Percentiles rank a stretch among this genome's conserved stretches.
Conservation (phyloP, 2,888 invertebrate species). For the Catocala sponsa region DNA sequence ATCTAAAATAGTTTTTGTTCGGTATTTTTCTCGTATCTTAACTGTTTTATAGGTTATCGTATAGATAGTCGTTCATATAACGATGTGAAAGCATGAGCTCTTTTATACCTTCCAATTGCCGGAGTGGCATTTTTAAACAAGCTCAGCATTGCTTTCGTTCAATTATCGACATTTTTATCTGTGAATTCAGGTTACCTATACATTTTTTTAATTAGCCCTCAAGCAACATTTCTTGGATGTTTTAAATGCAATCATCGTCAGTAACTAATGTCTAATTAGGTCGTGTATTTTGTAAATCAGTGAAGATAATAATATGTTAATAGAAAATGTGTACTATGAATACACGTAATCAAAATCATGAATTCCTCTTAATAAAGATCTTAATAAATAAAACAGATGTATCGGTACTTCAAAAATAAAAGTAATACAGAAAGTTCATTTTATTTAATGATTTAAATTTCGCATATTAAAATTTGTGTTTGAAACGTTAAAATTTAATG, state of each 20-base stretch:
- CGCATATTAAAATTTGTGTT: too few species aligned
- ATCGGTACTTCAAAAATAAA: too few species aligned
- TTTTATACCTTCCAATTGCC: slow-evolving; percentile 16
- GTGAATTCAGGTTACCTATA: slow-evolving; percentile 34
- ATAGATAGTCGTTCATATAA: slow-evolving; percentile 18
- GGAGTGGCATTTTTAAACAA: slow-evolving; percentile 22
- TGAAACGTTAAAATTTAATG: too few species aligned
- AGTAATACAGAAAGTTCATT: too few species aligned
- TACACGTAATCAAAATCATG: too few species aligned
- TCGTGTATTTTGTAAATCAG: slow-evolving; percentile 14
- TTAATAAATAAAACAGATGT: too few species aligned
- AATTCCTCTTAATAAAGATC: too few species aligned
- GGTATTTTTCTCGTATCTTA: slow-evolving; percentile 20
- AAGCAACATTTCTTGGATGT: slow-evolving; percentile 34
- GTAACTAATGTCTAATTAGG: slow-evolving; percentile 27
- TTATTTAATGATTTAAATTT: too few species aligned
- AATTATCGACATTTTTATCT: slow-evolving; percentile 44
- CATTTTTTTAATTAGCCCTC: slow-evolving; percentile 18
- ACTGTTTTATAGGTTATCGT: slow-evolving; percentile 28
- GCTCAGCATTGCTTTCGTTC: slow-evolving; percentile 26
- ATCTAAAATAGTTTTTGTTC: slow-evolving; percentile 20
- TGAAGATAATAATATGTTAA: background rate
- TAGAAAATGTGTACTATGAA: too few species aligned
- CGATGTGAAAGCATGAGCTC: slow-evolving; percentile 17
- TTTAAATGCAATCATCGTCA: slow-evolving; percentile 21